Base-by-base conservation (phyloP, 2,797 vertebrate genomes). In the Pseudochaenichthys georgianus region DNA sequence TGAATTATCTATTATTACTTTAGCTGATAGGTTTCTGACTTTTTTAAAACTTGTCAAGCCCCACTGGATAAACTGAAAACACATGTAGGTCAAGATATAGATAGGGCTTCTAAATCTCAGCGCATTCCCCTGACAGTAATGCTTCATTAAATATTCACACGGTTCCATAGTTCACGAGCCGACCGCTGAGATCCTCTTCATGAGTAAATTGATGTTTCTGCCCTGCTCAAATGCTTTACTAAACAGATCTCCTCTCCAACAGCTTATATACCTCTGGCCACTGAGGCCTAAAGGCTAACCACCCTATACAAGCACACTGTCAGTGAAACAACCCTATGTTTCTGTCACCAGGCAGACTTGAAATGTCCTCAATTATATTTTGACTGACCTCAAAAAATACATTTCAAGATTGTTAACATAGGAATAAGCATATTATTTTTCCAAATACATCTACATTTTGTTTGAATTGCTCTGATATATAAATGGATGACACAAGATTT, bases 1-100 rank as follows among this genome's bases (percentile, higher is more conserved):
- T 77, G 21, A 71, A 19, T 84, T 66, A 75, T 16, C 16, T 50
- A 38, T 63, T 73, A 77, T 73, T 0, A 21, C 38, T 70, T 62
- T 52, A 51, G 60, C 45, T 70, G 52, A 78, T 64, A 48, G n/a
- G 53, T 69, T 69, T 79, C 60, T 34, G 7, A 64, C 19, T 52
- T 11, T 38, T 38, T 70, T 58, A 63, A 65, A 61, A 42, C 31
- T 63, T 57, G 28, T 61, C 34, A 80, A 19, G 43, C 28, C 34
- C 52, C 57, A 21, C 4, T 42, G 59, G 23, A 47, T 50, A 51
- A 43, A 9, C 46, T 65, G 13, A 66, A 65, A 75, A 43, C 21
- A 73, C 8, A 17, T 41, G 23, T 59, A 60, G 55, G 43, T 77
- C 51, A 64, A 41, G 19, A 72, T 64, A 45, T 65, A 80, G 68